Evolutionary conservation across 1,140 invertebrate species (phyloP).

Genomic region (Hycleus phaleratus): DNA sequence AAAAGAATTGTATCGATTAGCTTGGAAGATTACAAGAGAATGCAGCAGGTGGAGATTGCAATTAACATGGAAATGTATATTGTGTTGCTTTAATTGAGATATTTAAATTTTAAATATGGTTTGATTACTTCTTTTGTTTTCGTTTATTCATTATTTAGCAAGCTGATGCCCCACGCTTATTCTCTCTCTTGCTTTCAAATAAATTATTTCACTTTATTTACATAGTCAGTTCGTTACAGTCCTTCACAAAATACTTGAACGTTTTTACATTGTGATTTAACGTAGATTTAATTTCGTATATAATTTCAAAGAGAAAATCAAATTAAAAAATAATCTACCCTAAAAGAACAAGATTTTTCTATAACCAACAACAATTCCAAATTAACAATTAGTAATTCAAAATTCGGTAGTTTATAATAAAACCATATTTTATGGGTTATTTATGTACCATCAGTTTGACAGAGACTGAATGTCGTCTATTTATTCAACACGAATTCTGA

Average conservation of each 20-base stretch:
- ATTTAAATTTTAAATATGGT: constrained; percentile 39
- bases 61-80: constrained; percentile 36
- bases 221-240: constrained; percentile 15
- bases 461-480: not conserved
- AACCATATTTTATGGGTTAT: not conserved
- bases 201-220: constrained; percentile 20
- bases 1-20: constrained; percentile 21
- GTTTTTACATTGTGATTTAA: too few relatives aligned
- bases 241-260: not conserved
- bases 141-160: constrained; percentile 28
- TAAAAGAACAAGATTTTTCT: too few relatives aligned
- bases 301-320: too few relatives aligned
- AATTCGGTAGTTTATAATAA: too few relatives aligned
- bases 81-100: constrained; percentile 36
- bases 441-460: not conserved
- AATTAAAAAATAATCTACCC: too few relatives aligned
- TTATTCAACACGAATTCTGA: not conserved
- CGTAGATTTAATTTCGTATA: too few relatives aligned
- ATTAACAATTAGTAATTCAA: too few relatives aligned
- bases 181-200: not conserved
- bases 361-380: too few relatives aligned
- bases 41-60: constrained; percentile 30
- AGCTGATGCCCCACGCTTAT: constrained; percentile 16
- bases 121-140: constrained; percentile 36
- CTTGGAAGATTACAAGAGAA: constrained; percentile 26